Conservation (phyloP, 2,797 vertebrate species). For the Emys orbicularis region DNA sequence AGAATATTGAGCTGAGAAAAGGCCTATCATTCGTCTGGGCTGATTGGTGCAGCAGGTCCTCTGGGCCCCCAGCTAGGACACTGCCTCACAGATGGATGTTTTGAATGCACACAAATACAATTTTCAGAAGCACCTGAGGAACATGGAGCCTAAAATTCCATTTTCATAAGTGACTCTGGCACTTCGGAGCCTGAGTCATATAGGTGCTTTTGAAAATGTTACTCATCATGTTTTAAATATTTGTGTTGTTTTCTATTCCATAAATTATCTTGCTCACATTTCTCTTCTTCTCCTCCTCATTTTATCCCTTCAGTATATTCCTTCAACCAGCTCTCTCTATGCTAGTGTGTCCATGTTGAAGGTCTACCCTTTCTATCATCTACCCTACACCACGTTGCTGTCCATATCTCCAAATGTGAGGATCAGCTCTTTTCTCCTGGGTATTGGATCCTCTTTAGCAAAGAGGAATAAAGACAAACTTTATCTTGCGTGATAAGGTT, state of each 20-base stretch:
- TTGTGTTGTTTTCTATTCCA: not conserved
- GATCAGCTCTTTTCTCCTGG: not conserved
- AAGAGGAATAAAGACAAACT: not conserved
- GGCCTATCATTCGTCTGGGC: not conserved
- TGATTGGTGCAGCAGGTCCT: not conserved
- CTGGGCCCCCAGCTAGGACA: not conserved
- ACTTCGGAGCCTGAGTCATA: not conserved
- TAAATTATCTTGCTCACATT: not conserved
- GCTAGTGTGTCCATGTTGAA: fast-evolving
- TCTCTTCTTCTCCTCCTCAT: not conserved
- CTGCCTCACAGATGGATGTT: not conserved
- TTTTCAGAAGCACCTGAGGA: not conserved
- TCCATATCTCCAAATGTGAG: fast-evolving
- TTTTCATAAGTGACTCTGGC: not conserved
- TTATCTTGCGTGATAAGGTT: fast-evolving
- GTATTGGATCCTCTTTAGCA: not conserved
- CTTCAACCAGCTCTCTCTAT: not conserved
- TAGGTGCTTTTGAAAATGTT: not conserved
- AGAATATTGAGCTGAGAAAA: too few relatives aligned
- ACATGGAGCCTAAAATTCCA: not conserved
- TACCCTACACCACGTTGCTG: not conserved
- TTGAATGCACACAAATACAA: fast-evolving
- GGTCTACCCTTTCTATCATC: fast-evolving
- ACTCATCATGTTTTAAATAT: not conserved
- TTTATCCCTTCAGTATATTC: not conserved